These are phyloP conservation scores for Hycleus cichorii DNA, from an alignment of 1,140 invertebrate species.

Conservation along the genomic window DNA sequence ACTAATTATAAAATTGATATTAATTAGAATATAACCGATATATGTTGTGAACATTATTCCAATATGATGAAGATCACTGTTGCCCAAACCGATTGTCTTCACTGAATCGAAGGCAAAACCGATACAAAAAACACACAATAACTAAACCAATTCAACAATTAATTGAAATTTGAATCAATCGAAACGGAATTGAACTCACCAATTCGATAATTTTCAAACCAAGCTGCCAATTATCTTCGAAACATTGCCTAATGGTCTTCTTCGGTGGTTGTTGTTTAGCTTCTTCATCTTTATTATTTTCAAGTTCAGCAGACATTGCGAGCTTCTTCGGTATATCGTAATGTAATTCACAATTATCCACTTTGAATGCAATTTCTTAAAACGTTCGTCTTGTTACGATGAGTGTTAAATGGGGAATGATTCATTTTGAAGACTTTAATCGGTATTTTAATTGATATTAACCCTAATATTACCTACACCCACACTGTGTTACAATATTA, in stretches of 20 bases:
- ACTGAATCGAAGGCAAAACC: slow-evolving; percentile 49
- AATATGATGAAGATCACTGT: slow-evolving; percentile 45
- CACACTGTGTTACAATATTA: not conserved
- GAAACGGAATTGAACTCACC: slow-evolving; percentile 15
- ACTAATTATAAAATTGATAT: slow-evolving; percentile 50
- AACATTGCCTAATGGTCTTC: not conserved
- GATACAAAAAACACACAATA: slow-evolving; percentile 34
- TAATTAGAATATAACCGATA: slow-evolving; percentile 54
- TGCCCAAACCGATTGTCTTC: slow-evolving; percentile 39
- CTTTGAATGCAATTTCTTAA: not conserved
- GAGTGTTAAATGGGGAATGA: slow-evolving; percentile 1
- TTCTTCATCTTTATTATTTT: slow-evolving; percentile 24
- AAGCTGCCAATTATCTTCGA: slow-evolving; percentile 27
- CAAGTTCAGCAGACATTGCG: slow-evolving; percentile 21
- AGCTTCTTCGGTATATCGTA: slow-evolving; percentile 23
- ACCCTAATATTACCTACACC: slow-evolving; percentile 2
- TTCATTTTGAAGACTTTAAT: not conserved
- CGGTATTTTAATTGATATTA: slow-evolving; percentile 7
- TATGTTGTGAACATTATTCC: slow-evolving; percentile 49
- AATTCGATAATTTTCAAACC: slow-evolving; percentile 32
- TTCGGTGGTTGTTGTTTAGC: slow-evolving; percentile 21
- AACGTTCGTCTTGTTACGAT: too few species aligned
- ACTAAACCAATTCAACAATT: slow-evolving; percentile 10
- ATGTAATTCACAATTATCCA: slow-evolving; percentile 4
- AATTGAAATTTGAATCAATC: not conserved